Percentiles rank a stretch among this genome's conserved stretches.
Conservation (phyloP, 2,113 vertebrate species). For the Xiphophorus maculatus region DNA sequence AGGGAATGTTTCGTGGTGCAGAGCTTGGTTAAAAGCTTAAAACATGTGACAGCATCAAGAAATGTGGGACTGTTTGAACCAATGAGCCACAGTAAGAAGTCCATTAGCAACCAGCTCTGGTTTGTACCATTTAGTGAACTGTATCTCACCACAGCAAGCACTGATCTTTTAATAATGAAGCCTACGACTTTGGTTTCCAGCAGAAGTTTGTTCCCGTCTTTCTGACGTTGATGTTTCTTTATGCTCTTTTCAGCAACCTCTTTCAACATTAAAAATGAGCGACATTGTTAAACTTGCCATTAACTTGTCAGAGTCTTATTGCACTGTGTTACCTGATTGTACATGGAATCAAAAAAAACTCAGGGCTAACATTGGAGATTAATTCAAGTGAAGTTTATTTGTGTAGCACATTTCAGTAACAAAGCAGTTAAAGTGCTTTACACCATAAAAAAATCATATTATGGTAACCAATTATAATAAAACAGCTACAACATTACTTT, state of each 20-base stretch:
- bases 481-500: too few species aligned
- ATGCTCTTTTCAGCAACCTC: conserved; percentile 26
- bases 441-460: too few species aligned
- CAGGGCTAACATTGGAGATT: background rate
- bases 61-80: conserved; percentile 45
- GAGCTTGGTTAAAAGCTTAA: conserved; percentile 60
- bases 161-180: conserved; percentile 47
- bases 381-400: too few species aligned
- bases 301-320: conserved; percentile 44
- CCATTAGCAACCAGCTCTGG: conserved; percentile 49
- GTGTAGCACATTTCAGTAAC: too few species aligned
- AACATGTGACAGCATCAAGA: conserved; percentile 46
- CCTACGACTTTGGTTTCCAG: conserved; percentile 15
- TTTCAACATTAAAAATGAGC: conserved; percentile 26
- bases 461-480: too few species aligned
- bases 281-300: conserved; percentile 34
- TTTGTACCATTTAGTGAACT: conserved; percentile 49
- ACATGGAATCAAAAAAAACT: background rate
- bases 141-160: conserved; percentile 41
- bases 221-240: conserved; percentile 45
- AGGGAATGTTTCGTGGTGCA: conserved; percentile 27
- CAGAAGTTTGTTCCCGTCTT: conserved; percentile 18
- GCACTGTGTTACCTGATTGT: conserved; percentile 21
- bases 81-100: conserved; percentile 39
- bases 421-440: too few species aligned